These are phyloP conservation scores for Stigmatopora argus DNA, from an alignment of 2,113 vertebrate genomes.

Conservation along the genomic window DNA sequence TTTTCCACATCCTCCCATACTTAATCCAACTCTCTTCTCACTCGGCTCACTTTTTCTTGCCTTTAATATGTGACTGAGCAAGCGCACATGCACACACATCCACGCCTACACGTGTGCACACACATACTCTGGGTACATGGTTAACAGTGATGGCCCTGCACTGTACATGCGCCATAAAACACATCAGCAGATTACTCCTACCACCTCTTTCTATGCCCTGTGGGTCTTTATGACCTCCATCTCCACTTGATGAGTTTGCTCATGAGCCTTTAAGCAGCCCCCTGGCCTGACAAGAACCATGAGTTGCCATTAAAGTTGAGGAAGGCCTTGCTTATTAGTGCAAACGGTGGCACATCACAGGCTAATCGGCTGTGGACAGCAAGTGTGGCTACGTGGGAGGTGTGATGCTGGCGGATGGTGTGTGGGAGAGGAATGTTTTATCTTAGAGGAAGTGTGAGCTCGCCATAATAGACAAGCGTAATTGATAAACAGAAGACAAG, in stretches of 20 bases:
- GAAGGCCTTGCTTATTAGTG: constrained; percentile 55
- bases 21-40: constrained; percentile 52
- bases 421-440: constrained; percentile 69
- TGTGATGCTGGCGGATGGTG: constrained; percentile 67
- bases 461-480: constrained; percentile 61
- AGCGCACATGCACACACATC: constrained; percentile 4
- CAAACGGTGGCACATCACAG: constrained; percentile 63
- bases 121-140: constrained; percentile 13
- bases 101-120: constrained; percentile 18
- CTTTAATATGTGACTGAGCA: constrained; percentile 39
- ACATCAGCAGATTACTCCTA: constrained; percentile 46
- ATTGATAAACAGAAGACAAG: constrained; percentile 62
- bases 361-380: constrained; percentile 60
- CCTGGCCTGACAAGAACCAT: constrained; percentile 43
- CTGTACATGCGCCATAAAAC: constrained; percentile 50
- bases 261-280: constrained; percentile 46
- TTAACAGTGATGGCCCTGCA: constrained; percentile 14
- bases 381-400: constrained; percentile 68
- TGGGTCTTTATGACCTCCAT: constrained; percentile 46
- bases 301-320: constrained; percentile 59
- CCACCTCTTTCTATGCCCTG: constrained; percentile 43
- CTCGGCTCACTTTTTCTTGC: constrained; percentile 45
- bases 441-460: constrained; percentile 64
- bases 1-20: constrained; percentile 52
- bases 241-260: constrained; percentile 53